These are phyloP conservation scores for Lapara coniferarum DNA, from an alignment of 2,888 invertebrate genomes.

Conservation along the genomic window DNA sequence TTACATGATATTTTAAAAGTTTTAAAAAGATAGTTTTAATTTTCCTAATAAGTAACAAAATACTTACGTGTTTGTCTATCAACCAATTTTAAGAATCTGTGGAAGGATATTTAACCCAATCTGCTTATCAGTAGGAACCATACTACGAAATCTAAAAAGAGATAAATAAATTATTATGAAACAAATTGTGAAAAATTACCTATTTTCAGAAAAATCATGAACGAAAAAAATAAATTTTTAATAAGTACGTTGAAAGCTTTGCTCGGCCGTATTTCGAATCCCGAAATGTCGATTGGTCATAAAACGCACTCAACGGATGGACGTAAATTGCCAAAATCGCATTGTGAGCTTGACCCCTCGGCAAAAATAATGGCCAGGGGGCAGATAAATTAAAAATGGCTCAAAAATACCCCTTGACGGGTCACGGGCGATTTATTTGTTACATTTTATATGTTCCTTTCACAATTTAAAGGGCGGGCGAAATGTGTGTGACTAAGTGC, in stretches of 20 bases:
- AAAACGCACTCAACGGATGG: constrained; percentile 68
- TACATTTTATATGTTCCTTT: constrained; percentile 44
- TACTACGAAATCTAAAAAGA: no score
- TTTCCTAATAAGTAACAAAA: no score
- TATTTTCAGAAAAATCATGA: neutral
- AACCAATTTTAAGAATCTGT: no score
- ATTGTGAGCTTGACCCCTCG: constrained; percentile 78
- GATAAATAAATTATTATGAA: no score
- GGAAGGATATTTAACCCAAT: no score
- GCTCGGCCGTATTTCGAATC: constrained; percentile 21
- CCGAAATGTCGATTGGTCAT: constrained; percentile 65
- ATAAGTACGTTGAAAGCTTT: neutral
- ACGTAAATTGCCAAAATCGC: constrained; percentile 56
- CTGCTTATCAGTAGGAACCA: no score
- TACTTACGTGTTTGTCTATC: no score
- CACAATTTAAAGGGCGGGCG: constrained; percentile 50
- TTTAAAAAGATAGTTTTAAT: no score
- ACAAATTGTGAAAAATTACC: no score
- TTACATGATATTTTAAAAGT: no score
- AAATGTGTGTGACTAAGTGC: constrained; percentile 5
- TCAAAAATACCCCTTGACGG: constrained; percentile 80
- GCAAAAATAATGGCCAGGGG: constrained; percentile 77
- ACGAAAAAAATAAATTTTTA: constrained; percentile 11
- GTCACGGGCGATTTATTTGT: constrained; percentile 56
- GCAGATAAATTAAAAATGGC: constrained; percentile 82